These are phyloP conservation scores for Agrilus mali DNA, from an alignment of 2,888 invertebrate species.

Conservation along the genomic window DNA sequence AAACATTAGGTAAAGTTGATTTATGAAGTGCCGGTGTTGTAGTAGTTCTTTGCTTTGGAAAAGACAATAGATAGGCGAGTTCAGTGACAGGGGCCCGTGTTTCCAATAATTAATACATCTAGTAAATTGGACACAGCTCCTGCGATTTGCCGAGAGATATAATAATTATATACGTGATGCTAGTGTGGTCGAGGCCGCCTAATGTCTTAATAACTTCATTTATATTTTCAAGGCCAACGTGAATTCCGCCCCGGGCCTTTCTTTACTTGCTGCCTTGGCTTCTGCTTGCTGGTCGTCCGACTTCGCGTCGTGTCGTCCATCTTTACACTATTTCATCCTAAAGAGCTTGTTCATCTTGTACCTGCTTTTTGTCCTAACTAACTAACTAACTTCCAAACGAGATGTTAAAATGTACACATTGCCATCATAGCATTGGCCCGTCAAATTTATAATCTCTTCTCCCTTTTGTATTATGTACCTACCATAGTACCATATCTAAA, in stretches of 20 bases:
- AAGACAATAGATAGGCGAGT: no score
- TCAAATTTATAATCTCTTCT: no score
- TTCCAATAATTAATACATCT: conserved; percentile 31
- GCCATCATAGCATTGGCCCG: no score
- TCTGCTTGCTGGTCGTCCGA: no score
- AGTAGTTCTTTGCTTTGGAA: conserved; percentile 2
- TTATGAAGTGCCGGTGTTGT: conserved; percentile 2
- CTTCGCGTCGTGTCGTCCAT: conserved; percentile 1
- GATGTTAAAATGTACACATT: no score
- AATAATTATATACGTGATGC: conserved; percentile 30
- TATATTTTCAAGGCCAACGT: conserved; percentile 32
- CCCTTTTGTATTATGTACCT: no score
- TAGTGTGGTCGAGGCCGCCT: conserved; percentile 31
- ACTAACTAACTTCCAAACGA: no score
- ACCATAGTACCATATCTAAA: no score
- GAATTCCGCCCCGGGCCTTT: conserved; percentile 17
- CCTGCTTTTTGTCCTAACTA: no score
- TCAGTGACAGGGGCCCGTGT: conserved; percentile 21
- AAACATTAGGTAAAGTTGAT: no score
- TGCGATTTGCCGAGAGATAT: conserved; percentile 32
- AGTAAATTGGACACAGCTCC: conserved; percentile 32
- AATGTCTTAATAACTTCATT: conserved; percentile 38
- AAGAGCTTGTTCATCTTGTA: no score
- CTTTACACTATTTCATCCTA: neutral
- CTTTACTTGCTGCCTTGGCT: conserved; percentile 1